Conservation (phyloP, 2,888 invertebrate species). For the Graphium colonna region DNA sequence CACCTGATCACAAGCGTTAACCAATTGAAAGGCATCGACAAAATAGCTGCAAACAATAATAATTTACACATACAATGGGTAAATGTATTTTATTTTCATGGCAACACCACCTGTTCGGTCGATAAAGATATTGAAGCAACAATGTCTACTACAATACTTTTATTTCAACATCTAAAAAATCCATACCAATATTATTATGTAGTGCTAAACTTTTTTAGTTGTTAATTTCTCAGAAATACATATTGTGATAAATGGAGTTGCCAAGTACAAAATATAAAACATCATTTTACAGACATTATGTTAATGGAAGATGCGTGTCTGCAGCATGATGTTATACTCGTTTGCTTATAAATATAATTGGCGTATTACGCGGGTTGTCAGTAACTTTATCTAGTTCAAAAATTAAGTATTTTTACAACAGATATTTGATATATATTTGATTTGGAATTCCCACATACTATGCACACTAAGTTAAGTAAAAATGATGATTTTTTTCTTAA, state of each 20-base stretch:
- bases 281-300: constrained; percentile 2
- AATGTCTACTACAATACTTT: no score
- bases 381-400: background rate
- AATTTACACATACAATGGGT: constrained; percentile 7
- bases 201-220: no score
- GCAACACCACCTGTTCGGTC: constrained; percentile 13
- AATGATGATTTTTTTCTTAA: background rate
- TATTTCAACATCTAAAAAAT: no score
- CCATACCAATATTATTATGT: no score
- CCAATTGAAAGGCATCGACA: constrained; percentile 20
- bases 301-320: constrained; percentile 18
- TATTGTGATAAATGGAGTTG: constrained; percentile 7
- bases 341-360: constrained; percentile 1
- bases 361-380: background rate
- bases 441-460: no score
- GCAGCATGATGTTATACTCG: background rate
- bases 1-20: constrained; percentile 28
- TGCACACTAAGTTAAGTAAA: no score
- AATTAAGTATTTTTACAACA: background rate
- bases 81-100: constrained; percentile 3
- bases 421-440: no score
- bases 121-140: no score
- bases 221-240: background rate
- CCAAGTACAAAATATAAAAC: constrained; percentile 7
- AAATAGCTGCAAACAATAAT: constrained; percentile 12